phyloP scores from a whole-genome alignment of 2,888 invertebrate species.

The Drosophila yooni region DNA sequence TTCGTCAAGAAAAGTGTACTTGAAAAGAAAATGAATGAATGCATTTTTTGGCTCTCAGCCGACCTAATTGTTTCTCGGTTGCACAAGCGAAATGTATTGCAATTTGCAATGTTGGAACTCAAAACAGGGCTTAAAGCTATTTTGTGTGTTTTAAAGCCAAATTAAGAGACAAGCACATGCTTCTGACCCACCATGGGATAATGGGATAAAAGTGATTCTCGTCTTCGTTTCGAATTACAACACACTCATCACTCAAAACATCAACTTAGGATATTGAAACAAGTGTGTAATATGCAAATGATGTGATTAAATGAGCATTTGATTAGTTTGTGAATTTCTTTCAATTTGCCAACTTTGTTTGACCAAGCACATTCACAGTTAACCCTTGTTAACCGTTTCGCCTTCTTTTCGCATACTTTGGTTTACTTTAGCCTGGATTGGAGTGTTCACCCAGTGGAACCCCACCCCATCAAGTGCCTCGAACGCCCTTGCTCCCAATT shows the following conservation, averaged over 20 bases:
- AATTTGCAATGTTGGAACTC: background rate
- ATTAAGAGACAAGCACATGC: background rate
- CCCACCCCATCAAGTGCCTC: background rate
- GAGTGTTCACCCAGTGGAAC: background rate
- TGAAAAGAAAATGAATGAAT: background rate
- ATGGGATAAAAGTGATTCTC: background rate
- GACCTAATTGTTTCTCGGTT: background rate
- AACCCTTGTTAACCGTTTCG: background rate
- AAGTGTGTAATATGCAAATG: slow-evolving; percentile 1
- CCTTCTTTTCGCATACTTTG: background rate
- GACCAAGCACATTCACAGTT: background rate
- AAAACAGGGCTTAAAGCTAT: background rate
- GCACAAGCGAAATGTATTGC: background rate
- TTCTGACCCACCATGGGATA: background rate
- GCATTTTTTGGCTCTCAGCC: background rate
- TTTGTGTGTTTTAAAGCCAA: background rate
- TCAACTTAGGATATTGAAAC: background rate
- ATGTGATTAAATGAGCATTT: slow-evolving; percentile 3
- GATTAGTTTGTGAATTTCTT: slow-evolving; percentile 14
- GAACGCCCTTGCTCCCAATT: background rate
- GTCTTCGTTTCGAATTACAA: slow-evolving; percentile 1
- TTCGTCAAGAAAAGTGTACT: background rate
- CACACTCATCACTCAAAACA: no score
- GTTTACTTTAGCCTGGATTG: background rate
- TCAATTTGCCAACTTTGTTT: slow-evolving; percentile 10